Evolutionary conservation across 2,113 vertebrate species (phyloP).

Genomic region (Parotia lawesii): DNA sequence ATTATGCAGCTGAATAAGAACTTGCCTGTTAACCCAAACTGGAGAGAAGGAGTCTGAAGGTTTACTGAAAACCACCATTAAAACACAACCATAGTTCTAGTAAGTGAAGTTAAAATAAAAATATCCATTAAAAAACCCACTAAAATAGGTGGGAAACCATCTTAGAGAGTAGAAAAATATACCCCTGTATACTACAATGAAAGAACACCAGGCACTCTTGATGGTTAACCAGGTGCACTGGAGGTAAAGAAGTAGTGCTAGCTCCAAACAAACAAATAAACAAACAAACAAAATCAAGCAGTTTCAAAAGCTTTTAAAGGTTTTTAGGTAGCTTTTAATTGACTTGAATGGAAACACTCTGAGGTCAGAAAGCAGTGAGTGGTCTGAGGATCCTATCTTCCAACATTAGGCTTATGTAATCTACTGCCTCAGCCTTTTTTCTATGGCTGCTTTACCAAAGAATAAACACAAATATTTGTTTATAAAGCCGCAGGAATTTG

Average conservation of each 20-base stretch:
- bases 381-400: slow-evolving; percentile 20
- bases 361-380: neutral
- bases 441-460: slow-evolving; percentile 18
- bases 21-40: neutral
- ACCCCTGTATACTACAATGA: neutral
- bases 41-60: neutral
- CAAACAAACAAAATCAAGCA: neutral
- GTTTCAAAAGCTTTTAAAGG: slow-evolving; percentile 9
- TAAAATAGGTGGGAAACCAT: neutral
- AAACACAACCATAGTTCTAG: neutral
- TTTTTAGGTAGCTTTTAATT: slow-evolving; percentile 6
- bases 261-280: neutral
- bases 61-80: neutral
- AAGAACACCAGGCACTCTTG: neutral
- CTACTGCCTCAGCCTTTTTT: neutral
- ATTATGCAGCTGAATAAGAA: neutral
- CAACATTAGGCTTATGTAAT: slow-evolving; percentile 37
- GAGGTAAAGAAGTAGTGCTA: neutral
- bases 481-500: slow-evolving; percentile 27
- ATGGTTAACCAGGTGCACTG: neutral
- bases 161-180: neutral
- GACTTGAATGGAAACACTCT: neutral
- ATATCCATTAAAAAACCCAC: neutral
- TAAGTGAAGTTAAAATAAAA: neutral
- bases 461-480: slow-evolving; percentile 30